These are phyloP conservation scores for Gobiocypris rarus DNA, from an alignment of 2,113 vertebrate species.

Conservation along the genomic window DNA sequence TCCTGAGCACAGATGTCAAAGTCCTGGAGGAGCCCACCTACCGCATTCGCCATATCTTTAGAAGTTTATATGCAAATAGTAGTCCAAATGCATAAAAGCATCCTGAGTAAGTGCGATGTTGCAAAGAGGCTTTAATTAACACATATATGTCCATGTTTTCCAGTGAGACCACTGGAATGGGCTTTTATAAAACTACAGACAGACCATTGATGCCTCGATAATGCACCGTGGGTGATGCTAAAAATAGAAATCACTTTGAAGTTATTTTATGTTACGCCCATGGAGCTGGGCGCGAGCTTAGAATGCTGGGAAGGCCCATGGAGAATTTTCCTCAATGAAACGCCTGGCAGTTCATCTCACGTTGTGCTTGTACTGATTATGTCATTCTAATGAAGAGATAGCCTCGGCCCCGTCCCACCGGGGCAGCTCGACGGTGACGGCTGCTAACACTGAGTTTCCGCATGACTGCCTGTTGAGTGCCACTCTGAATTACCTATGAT, in stretches of 20 bases:
- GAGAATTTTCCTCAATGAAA: conserved; percentile 48
- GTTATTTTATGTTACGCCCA: conserved; percentile 31
- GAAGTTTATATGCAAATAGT: conserved; percentile 54
- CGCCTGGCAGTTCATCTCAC: conserved; percentile 51
- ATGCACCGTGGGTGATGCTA: conserved; percentile 55
- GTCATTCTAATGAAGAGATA: conserved; percentile 64
- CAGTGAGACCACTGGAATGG: conserved; percentile 56
- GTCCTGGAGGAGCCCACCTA: background rate
- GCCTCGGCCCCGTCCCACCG: conserved; percentile 45
- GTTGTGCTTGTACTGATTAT: conserved; percentile 62
- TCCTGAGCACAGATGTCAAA: background rate
- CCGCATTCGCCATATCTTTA: background rate
- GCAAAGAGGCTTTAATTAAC: conserved; percentile 52
- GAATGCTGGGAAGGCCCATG: conserved; percentile 34
- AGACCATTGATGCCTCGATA: conserved; percentile 59
- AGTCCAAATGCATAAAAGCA: conserved; percentile 62
- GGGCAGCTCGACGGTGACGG: conserved; percentile 29
- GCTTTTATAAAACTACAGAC: conserved; percentile 53
- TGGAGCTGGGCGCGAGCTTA: background rate
- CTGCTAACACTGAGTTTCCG: conserved; percentile 44
- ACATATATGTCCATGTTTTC: conserved; percentile 46
- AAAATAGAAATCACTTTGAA: conserved; percentile 53
- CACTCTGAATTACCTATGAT: conserved; percentile 54
- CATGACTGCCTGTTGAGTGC: conserved; percentile 60
- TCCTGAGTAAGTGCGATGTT: conserved; percentile 56